Percentiles rank a stretch among this genome's conserved stretches.
phyloP scores from a whole-genome alignment of 2,888 invertebrate genomes.

The Drosophila greeni region DNA sequence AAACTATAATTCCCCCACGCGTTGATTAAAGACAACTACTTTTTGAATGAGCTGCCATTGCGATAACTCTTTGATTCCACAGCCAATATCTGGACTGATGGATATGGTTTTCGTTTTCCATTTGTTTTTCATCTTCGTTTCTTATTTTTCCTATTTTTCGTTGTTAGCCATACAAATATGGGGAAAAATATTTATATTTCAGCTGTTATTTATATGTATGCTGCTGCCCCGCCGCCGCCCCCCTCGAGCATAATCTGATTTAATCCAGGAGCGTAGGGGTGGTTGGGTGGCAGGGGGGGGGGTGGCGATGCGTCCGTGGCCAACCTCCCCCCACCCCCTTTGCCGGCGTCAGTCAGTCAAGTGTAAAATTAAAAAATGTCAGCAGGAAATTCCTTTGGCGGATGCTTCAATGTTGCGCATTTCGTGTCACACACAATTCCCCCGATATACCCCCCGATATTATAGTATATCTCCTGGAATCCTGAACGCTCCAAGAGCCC shows the following conservation, averaged over 20 bases:
- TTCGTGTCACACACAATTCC: constrained; percentile 45
- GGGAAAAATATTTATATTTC: constrained; percentile 31
- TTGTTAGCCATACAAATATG: constrained; percentile 25
- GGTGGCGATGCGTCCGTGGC: neutral
- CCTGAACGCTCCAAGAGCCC: neutral
- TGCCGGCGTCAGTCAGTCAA: constrained; percentile 63
- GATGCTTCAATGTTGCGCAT: constrained; percentile 63
- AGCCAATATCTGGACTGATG: constrained; percentile 22
- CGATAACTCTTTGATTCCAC: constrained; percentile 25
- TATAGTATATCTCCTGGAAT: neutral
- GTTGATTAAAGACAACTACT: constrained; percentile 9
- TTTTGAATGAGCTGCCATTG: neutral
- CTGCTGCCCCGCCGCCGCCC: neutral
- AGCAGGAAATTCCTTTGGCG: constrained; percentile 69
- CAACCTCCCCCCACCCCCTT: neutral
- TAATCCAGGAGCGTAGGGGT: constrained; percentile 28
- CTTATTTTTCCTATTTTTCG: neutral
- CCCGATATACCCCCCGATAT: constrained; percentile 8
- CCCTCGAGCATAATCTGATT: constrained; percentile 35
- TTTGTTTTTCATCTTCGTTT: neutral
- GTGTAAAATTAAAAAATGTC: constrained; percentile 76
- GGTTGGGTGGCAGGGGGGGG: neutral
- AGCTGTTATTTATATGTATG: constrained; percentile 15
- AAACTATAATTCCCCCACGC: too few species aligned
- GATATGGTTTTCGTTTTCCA: constrained; percentile 8